A percentile compares a stretch with the other conserved stretches of the same genome.
Conservation (phyloP, 2,113 vertebrate genomes). For the Mus pahari region DNA sequence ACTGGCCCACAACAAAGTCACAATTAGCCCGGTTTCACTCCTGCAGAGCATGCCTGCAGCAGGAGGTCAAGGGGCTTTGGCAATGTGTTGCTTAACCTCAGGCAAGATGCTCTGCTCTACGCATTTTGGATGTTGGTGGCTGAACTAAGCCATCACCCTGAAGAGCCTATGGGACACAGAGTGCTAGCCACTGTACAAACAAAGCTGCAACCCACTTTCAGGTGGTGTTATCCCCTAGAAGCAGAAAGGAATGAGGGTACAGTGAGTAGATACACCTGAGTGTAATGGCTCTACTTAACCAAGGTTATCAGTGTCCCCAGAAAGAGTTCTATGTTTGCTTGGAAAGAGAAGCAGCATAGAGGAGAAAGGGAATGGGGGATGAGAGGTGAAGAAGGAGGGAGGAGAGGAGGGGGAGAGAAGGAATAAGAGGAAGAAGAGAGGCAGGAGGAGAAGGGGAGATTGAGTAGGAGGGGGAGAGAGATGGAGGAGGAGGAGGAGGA, state of each 20-base stretch:
- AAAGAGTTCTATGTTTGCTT: neutral
- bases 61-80: neutral
- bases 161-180: neutral
- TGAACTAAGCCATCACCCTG: neutral
- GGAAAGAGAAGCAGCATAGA: neutral
- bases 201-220: neutral
- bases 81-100: neutral
- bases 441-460: no score
- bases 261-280: neutral
- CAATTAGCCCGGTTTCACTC: neutral
- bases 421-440: no score
- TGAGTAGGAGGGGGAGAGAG: neutral
- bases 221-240: neutral
- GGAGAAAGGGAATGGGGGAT: neutral
- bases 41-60: rapidly evolving
- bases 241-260: neutral
- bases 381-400: neutral
- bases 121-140: neutral
- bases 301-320: neutral
- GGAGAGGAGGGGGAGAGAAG: neutral
- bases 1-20: neutral
- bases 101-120: rapidly evolving
- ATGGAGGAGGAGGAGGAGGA: no score
- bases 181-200: no score
- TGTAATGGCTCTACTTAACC: neutral